Percentiles rank a stretch among this genome's conserved stretches.
phyloP scores from a whole-genome alignment of 2,797 vertebrate genomes.

The Luscinia megarhynchos region DNA sequence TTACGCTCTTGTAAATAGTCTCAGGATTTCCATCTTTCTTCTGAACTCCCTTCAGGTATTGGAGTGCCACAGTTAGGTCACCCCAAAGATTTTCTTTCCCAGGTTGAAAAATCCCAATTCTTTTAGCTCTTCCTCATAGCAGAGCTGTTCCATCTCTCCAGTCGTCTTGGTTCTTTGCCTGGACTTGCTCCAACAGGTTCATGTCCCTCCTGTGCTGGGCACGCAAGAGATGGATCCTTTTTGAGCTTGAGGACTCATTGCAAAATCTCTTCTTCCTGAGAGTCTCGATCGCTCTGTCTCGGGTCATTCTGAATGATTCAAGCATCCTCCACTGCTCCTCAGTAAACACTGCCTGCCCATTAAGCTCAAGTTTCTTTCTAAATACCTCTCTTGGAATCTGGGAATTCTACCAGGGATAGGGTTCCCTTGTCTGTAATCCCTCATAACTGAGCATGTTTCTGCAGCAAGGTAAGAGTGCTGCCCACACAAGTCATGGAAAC shows the following conservation, averaged over 20 bases:
- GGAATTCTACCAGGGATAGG: not conserved
- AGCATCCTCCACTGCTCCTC: not conserved
- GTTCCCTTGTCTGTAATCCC: not conserved
- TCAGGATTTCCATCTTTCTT: too few relatives aligned
- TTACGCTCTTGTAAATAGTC: too few relatives aligned
- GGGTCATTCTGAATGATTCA: not conserved
- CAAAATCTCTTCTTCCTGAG: not conserved
- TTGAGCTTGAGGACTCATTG: not conserved
- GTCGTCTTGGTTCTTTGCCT: too few relatives aligned
- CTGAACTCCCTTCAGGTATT: too few relatives aligned
- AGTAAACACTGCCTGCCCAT: not conserved
- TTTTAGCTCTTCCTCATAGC: not conserved
- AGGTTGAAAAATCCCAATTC: not conserved
- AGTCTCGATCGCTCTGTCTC: accelerated
- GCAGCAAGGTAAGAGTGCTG: not conserved
- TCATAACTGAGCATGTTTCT: not conserved
- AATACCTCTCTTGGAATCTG: not conserved
- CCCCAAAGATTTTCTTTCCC: too few relatives aligned
- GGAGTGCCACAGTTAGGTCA: too few relatives aligned
- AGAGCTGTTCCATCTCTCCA: not conserved
- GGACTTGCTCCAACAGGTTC: not conserved
- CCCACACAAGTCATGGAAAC: not conserved
- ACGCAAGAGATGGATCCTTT: not conserved
- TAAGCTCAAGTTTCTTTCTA: not conserved
- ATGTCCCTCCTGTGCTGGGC: not conserved